These are phyloP conservation scores for Triplophysa rosa DNA, from an alignment of 2,113 vertebrate species.

Conservation along the genomic window DNA sequence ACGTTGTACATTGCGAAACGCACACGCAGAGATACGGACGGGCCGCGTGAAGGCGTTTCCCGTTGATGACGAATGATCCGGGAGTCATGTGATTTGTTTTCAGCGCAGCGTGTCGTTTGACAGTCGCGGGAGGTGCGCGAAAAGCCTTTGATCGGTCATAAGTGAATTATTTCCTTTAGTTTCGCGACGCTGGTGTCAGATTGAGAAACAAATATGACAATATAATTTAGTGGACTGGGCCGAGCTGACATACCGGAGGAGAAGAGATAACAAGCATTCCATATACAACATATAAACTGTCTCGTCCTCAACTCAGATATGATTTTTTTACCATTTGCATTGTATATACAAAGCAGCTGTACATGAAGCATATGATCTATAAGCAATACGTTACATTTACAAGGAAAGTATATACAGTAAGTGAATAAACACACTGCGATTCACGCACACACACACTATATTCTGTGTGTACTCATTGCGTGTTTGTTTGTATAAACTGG, in stretches of 20 bases:
- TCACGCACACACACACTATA: neutral
- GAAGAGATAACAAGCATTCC: constrained; percentile 16
- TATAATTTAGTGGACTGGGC: constrained; percentile 37
- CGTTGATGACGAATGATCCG: constrained; percentile 70
- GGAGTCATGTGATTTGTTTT: constrained; percentile 70
- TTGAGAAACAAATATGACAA: constrained; percentile 59
- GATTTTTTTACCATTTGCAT: neutral
- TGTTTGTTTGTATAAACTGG: constrained; percentile 27
- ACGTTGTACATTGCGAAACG: constrained; percentile 66
- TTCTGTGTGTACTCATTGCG: constrained; percentile 4
- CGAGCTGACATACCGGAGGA: constrained; percentile 20
- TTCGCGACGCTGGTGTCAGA: constrained; percentile 56
- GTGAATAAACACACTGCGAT: too few species aligned
- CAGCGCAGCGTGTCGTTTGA: constrained; percentile 28
- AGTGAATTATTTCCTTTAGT: constrained; percentile 69
- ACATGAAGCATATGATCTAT: too few species aligned
- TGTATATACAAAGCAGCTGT: too few species aligned
- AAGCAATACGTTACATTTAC: too few species aligned
- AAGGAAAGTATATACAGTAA: too few species aligned
- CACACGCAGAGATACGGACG: constrained; percentile 44
- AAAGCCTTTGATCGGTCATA: constrained; percentile 67
- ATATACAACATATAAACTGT: constrained; percentile 32
- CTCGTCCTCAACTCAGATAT: neutral
- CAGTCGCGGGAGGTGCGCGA: constrained; percentile 64
- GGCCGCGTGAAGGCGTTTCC: constrained; percentile 61